Evolutionary conservation across 2,797 vertebrate genomes (phyloP), one percentile per base, ranked within the genome.

Genomic region (Silurus lanzhouensis): DNA sequence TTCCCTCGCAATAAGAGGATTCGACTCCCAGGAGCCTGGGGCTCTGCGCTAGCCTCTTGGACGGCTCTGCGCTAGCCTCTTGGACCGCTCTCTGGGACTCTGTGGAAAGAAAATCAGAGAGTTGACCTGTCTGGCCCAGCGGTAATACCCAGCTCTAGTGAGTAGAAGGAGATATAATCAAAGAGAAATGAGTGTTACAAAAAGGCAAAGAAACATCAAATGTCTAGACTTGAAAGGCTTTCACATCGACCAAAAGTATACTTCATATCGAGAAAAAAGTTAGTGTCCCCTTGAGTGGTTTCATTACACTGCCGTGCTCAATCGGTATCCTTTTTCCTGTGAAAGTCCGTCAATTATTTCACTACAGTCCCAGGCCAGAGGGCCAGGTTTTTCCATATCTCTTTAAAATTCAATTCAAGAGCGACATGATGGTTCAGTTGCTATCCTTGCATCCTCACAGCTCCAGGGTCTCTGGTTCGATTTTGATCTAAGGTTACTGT

Each of bases 71-170:
- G 58, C 72, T 61, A 61, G 31, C 67, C 86, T 75, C 6, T 87
- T 0, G 88, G 17, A 22, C 60, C 80, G 14, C 15, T 88, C 58
- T 83, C 86, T 0, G 27, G 0, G 6, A 82, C 84, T 85, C 94
- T 95, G 84, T 75, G 88, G 87, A 88, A 13, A 91, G 87, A 64
- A 91, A 83, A 83, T 83, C n/a, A 88, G 14, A 91, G 20, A 87
- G 68, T 83, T 72, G 20, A 71, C 70, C 5, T 1, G 46, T 66
- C 88, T 87, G 87, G 68, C 71, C 19, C 84, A 76, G 57, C 76
- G 22, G 82, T 25, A 84, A 74, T 38, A 25, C 57, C 44, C 78
- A 77, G 82, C 68, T 80, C 31, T 85, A 84, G 8, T 25, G 64
- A 85, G 70, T n/a, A 84, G 6, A 70, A 76, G 17, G 44, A 83